Conservation (phyloP, 2,113 vertebrate species). For the Nannospalax galili region DNA sequence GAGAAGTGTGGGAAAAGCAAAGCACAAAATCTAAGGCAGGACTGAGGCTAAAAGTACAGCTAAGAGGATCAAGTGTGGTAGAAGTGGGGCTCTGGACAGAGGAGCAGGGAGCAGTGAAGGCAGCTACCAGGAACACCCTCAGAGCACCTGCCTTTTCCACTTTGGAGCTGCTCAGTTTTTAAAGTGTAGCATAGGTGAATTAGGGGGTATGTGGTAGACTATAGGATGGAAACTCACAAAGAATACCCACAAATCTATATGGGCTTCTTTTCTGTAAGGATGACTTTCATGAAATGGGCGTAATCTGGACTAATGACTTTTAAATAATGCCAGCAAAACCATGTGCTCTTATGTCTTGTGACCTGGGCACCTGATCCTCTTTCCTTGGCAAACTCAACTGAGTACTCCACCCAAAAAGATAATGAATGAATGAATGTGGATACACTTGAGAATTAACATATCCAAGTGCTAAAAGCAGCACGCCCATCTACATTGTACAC, state of each 20-base stretch:
- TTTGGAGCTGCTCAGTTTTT: background rate
- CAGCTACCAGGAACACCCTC: fast-evolving
- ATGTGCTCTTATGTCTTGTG: too few species aligned
- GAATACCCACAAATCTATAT: background rate
- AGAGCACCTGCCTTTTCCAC: background rate
- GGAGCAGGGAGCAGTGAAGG: background rate
- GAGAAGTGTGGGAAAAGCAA: background rate
- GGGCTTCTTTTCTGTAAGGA: background rate
- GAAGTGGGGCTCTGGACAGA: background rate
- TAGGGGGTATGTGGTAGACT: fast-evolving
- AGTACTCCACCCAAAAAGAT: too few species aligned
- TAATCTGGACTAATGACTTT: too few species aligned
- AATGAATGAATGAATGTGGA: too few species aligned
- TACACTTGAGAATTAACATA: too few species aligned
- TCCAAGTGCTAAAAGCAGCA: too few species aligned
- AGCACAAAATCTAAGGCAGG: background rate
- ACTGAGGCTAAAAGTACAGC: background rate
- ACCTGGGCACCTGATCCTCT: too few species aligned
- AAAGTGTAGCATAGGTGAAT: background rate
- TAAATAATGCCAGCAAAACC: too few species aligned
- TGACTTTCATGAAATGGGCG: too few species aligned
- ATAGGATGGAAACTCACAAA: background rate
- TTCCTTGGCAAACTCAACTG: too few species aligned
- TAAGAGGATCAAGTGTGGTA: background rate
- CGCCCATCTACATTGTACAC: too few species aligned